phyloP scores from a whole-genome alignment of 2,797 vertebrate genomes.

The Microcaecilia unicolor region DNA sequence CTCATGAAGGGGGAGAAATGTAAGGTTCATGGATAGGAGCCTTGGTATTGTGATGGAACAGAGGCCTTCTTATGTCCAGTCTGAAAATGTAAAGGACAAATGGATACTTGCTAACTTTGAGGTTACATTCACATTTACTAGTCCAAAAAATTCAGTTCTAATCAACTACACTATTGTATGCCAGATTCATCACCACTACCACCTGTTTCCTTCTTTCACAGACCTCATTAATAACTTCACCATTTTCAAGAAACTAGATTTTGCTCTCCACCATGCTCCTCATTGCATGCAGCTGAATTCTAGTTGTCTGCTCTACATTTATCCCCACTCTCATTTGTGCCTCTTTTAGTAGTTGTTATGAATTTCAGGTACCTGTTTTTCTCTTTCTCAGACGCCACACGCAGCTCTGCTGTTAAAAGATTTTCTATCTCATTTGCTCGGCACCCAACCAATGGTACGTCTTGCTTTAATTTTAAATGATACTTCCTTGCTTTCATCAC shows the following conservation, averaged over 20 bases:
- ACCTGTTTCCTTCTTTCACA: constrained; percentile 33
- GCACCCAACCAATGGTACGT: constrained; percentile 95
- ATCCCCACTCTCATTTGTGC: constrained; percentile 54
- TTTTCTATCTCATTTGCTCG: constrained; percentile 96
- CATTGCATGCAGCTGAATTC: constrained; percentile 67
- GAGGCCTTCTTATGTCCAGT: too few relatives aligned
- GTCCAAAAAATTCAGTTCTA: constrained; percentile 21
- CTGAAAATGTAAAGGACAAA: too few relatives aligned
- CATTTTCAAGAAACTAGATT: constrained; percentile 35
- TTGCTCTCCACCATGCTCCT: constrained; percentile 32
- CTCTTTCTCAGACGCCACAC: constrained; percentile 89
- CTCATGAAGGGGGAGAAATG: constrained; percentile 24
- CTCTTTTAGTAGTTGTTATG: constrained; percentile 74
- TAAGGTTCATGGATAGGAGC: constrained; percentile 33
- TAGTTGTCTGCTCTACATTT: constrained; percentile 51
- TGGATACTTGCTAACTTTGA: constrained; percentile 15
- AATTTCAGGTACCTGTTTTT: constrained; percentile 90
- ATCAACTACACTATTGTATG: constrained; percentile 28
- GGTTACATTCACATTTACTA: too few relatives aligned
- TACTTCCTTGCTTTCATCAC: constrained; percentile 61
- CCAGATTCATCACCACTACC: constrained; percentile 30
- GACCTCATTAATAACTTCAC: constrained; percentile 47
- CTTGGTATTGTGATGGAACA: too few relatives aligned
- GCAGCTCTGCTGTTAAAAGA: constrained; percentile 89
- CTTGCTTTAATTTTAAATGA: constrained; percentile 78